Percentiles rank a stretch among this genome's conserved stretches.
phyloP scores from a whole-genome alignment of 2,888 invertebrate genomes.

The Hypercompe scribonia region DNA sequence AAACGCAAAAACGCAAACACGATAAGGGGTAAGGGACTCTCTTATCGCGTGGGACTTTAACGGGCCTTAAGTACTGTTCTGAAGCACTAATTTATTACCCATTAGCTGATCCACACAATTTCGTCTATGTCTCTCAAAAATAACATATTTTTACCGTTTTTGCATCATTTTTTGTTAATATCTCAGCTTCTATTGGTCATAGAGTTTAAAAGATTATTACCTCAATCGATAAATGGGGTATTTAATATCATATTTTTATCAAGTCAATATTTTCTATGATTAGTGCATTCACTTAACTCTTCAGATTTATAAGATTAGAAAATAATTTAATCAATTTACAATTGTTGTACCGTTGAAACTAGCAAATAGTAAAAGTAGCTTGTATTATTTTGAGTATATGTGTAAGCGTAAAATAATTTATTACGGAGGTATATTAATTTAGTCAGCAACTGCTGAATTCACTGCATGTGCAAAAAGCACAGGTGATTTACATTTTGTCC shows the following conservation, averaged over 20 bases:
- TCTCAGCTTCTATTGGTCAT: too few relatives aligned
- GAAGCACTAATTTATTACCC: neutral
- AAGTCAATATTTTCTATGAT: too few relatives aligned
- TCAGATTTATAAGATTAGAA: too few relatives aligned
- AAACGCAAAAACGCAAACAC: neutral
- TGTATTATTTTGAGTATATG: neutral
- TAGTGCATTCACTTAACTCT: too few relatives aligned
- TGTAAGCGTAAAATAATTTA: neutral
- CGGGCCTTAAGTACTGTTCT: neutral
- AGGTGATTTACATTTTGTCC: neutral
- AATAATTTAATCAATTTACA: too few relatives aligned
- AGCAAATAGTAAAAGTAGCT: neutral
- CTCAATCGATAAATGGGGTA: too few relatives aligned
- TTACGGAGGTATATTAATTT: neutral
- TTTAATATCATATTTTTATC: too few relatives aligned
- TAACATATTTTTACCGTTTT: too few relatives aligned
- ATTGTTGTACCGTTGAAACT: neutral
- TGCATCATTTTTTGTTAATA: too few relatives aligned
- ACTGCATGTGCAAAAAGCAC: neutral
- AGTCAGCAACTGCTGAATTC: neutral
- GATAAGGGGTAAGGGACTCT: neutral
- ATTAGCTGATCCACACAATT: neutral
- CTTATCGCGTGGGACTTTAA: neutral
- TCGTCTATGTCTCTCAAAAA: too few relatives aligned
- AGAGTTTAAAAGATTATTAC: too few relatives aligned